phyloP scores from a whole-genome alignment of 2,797 vertebrate genomes.

The Petrocephalus sullivani region DNA sequence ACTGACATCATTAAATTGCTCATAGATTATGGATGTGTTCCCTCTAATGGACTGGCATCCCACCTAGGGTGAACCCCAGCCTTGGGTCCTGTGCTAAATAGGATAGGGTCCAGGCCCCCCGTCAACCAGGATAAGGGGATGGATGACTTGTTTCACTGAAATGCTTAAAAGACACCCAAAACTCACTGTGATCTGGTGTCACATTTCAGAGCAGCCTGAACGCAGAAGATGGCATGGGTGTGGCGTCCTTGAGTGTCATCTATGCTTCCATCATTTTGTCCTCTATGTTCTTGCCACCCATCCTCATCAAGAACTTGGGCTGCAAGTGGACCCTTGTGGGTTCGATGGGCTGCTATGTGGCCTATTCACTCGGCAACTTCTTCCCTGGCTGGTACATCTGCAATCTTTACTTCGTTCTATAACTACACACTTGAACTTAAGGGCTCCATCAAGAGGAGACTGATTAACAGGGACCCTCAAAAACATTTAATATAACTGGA shows the following conservation, averaged over 20 bases:
- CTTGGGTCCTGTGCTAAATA: not conserved
- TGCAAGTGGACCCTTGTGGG: conserved; percentile 88
- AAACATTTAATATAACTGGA: not conserved
- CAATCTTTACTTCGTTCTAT: not conserved
- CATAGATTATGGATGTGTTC: not conserved
- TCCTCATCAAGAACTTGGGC: conserved; percentile 84
- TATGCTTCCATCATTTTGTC: conserved; percentile 82
- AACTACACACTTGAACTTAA: not conserved
- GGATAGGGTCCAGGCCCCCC: not conserved
- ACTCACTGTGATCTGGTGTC: not conserved
- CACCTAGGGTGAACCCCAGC: not conserved
- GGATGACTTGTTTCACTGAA: not conserved
- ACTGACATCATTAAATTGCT: not conserved
- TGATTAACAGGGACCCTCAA: not conserved
- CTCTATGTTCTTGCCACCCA: conserved; percentile 85
- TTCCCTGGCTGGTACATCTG: conserved; percentile 78
- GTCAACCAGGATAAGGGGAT: not conserved
- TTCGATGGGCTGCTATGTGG: conserved; percentile 83
- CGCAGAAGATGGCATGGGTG: conserved; percentile 76
- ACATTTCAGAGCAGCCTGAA: conserved; percentile 85
- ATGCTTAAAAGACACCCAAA: not conserved
- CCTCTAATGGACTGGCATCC: not conserved
- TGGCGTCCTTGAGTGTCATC: conserved; percentile 81
- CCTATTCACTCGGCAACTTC: conserved; percentile 87
- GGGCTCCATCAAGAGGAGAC: not conserved